A percentile compares a stretch with the other conserved stretches of the same genome.
These are phyloP conservation scores for Deilephila elpenor DNA, from an alignment of 2,888 invertebrate genomes.

Conservation along the genomic window DNA sequence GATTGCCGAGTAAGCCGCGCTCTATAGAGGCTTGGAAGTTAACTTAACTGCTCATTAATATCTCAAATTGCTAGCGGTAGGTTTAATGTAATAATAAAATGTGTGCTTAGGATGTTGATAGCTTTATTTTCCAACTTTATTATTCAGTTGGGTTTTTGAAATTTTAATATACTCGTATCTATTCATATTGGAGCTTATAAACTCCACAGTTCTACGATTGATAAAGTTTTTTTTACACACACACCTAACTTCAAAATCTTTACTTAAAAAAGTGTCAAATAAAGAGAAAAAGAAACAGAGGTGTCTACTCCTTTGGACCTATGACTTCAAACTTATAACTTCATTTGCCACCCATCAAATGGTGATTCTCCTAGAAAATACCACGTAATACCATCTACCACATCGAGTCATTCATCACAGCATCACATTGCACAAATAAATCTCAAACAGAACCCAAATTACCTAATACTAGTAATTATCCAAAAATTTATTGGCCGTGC, in stretches of 20 bases:
- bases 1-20: conserved; percentile 28
- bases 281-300: too few species aligned
- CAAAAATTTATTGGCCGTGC: conserved; percentile 76
- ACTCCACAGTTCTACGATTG: not conserved
- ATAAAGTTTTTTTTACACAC: too few species aligned
- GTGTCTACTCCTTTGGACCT: too few species aligned
- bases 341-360: not conserved
- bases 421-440: conserved; percentile 59
- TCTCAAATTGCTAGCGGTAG: conserved; percentile 23
- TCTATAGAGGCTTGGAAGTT: conserved; percentile 20
- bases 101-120: not conserved
- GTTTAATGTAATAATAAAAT: conserved; percentile 17
- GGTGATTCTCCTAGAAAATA: not conserved
- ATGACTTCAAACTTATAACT: too few species aligned
- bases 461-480: conserved; percentile 78
- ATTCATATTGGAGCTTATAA: not conserved
- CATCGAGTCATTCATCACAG: conserved; percentile 12
- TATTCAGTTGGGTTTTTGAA: not conserved
- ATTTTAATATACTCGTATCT: not conserved
- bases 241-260: too few species aligned
- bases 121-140: conserved; percentile 12
- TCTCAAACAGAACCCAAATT: conserved; percentile 68
- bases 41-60: conserved; percentile 32
- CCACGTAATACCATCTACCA: not conserved
- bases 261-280: too few species aligned